Percentiles rank a stretch among this genome's conserved stretches.
phyloP scores from a whole-genome alignment of 2,888 invertebrate species.

The Drosophila imparisetae region DNA sequence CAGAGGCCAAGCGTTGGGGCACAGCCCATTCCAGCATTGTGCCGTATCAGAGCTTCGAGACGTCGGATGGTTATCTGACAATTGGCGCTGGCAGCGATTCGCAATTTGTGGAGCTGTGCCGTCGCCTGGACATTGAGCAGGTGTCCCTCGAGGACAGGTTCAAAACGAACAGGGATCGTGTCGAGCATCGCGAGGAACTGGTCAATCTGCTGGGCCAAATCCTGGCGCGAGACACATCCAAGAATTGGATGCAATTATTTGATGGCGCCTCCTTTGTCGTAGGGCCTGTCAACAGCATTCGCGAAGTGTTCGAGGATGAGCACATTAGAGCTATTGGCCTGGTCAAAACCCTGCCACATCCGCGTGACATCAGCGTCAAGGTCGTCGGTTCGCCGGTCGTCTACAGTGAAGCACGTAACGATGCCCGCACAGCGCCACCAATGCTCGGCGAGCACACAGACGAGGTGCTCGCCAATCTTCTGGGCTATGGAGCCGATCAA shows the following conservation, averaged over 20 bases:
- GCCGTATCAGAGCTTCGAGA: slow-evolving; percentile 95
- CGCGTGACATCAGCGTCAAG: slow-evolving; percentile 89
- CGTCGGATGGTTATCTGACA: slow-evolving; percentile 93
- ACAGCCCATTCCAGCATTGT: slow-evolving; percentile 97
- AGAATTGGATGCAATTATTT: slow-evolving; percentile 91
- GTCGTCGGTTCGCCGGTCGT: slow-evolving; percentile 94
- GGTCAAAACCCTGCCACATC: slow-evolving; percentile 90
- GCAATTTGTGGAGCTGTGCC: slow-evolving; percentile 91
- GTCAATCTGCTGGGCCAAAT: slow-evolving; percentile 87
- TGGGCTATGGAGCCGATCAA: slow-evolving; percentile 87
- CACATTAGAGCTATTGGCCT: slow-evolving; percentile 91
- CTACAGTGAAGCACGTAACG: slow-evolving; percentile 90
- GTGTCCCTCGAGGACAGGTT: slow-evolving; percentile 88
- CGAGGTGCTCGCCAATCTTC: slow-evolving; percentile 88
- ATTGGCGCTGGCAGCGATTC: slow-evolving; percentile 94
- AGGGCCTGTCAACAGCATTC: slow-evolving; percentile 95
- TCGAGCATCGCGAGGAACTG: slow-evolving; percentile 90
- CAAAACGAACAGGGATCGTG: slow-evolving; percentile 90
- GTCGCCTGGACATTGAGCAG: slow-evolving; percentile 87
- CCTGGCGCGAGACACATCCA: slow-evolving; percentile 88
- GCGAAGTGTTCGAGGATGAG: slow-evolving; percentile 94
- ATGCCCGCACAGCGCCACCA: slow-evolving; percentile 91
- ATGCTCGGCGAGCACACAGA: slow-evolving; percentile 94
- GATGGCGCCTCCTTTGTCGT: slow-evolving; percentile 92
- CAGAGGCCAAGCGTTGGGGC: slow-evolving; percentile 93